Conservation (phyloP, 2,888 invertebrate genomes). For the Aplocera efformata region DNA sequence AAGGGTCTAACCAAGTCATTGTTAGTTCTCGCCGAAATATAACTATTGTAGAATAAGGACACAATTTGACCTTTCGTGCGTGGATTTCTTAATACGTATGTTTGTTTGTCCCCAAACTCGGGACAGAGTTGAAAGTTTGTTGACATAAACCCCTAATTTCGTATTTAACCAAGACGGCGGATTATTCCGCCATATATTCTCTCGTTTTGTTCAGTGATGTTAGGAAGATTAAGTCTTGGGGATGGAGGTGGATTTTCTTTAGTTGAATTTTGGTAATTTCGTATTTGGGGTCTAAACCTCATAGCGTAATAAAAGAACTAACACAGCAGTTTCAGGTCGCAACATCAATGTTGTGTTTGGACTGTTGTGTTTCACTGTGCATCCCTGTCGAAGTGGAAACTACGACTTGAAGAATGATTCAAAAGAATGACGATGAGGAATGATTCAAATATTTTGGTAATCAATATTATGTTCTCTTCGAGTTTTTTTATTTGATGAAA, state of each 20-base stretch:
- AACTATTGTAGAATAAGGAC: slow-evolving; percentile 43
- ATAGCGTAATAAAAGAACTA: too few species aligned
- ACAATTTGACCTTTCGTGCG: slow-evolving; percentile 31
- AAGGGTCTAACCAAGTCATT: slow-evolving; percentile 46
- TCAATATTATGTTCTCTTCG: too few species aligned
- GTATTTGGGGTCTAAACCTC: too few species aligned
- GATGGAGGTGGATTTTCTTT: slow-evolving; percentile 9
- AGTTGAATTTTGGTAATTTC: too few species aligned
- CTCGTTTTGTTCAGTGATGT: slow-evolving; percentile 15
- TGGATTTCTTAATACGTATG: slow-evolving; percentile 34
- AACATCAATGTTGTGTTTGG: too few species aligned
- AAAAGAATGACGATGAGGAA: too few species aligned
- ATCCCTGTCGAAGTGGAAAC: too few species aligned
- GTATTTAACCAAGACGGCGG: slow-evolving; percentile 26
- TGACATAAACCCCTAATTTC: slow-evolving; percentile 27
- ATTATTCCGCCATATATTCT: slow-evolving; percentile 20
- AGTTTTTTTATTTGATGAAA: too few species aligned
- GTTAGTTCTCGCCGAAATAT: slow-evolving; percentile 36
- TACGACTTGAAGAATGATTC: too few species aligned
- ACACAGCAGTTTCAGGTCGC: too few species aligned
- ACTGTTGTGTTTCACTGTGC: too few species aligned
- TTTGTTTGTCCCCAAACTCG: slow-evolving; percentile 26
- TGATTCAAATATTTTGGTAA: too few species aligned
- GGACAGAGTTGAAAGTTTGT: slow-evolving; percentile 26
- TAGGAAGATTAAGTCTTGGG: slow-evolving; percentile 14